Base-by-base conservation (phyloP, 2,888 invertebrate genomes). In the Lobophora halterata region DNA sequence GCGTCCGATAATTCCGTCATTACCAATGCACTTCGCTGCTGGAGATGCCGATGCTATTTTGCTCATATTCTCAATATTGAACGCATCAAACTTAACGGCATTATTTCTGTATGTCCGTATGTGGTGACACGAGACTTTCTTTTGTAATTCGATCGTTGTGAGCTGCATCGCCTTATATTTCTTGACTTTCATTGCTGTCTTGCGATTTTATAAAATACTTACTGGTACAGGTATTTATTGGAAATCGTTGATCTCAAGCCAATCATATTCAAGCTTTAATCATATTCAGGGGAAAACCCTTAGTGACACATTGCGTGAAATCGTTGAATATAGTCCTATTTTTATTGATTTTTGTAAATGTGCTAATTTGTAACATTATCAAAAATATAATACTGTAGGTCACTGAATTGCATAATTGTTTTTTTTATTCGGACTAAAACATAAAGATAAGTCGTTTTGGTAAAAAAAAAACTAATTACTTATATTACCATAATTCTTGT, bases 21-120 rank as follows among this genome's bases (percentile, higher is more conserved):
- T 67, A 71, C 74, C 72, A 76, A 74, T 82, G 82, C 78, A 78
- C 71, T 71, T 69, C 80, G 66, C 79, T 68, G 81, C 73, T 78
- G 82, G 79, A 77, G 79, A 66, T 66, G 61, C 65, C 53, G 58
- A 60, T 64, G 64, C 68, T 68, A 71, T 75, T 78, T 75, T 73
- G 61, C 54, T 58, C 38, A 26, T 37, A 14, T 28, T 61, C 60
- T 60, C 56, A 58, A 65, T 63, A 69, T 61, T 55, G 56, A 61
- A 61, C 57, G 59, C 58, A 58, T 62, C 58, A 46, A 66, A 65
- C 67, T 68, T 69, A 68, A 65, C 60, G 66, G 63, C 53, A 66
- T 67, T 75, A 71, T 72, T 70, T 72, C 57, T 61, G 59, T 62
- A 56, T 58, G 57, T 7, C 8, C 16, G 25, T 38, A 37, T 65